These are phyloP conservation scores for Agapornis canus DNA, from an alignment of 2,797 vertebrate species.

Conservation along the genomic window DNA sequence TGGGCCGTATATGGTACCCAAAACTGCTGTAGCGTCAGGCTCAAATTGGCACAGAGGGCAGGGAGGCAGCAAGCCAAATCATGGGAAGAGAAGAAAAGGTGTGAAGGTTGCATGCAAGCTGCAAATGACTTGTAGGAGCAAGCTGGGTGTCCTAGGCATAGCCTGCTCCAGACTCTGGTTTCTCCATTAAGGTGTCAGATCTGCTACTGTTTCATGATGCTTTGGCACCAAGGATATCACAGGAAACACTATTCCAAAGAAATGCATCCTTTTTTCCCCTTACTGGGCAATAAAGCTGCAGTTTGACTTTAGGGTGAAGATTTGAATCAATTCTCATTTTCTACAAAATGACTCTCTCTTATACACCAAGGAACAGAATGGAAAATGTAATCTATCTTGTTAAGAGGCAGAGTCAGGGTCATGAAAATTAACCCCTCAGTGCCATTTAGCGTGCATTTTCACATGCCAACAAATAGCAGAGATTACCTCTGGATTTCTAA, in stretches of 20 bases:
- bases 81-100: neutral
- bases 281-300: conserved; percentile 50
- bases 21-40: neutral
- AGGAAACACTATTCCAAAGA: neutral
- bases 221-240: neutral
- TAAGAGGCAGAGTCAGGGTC: conserved; percentile 54
- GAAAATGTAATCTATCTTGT: conserved; percentile 67
- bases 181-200: neutral
- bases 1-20: rapidly evolving
- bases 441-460: conserved; percentile 18
- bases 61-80: neutral
- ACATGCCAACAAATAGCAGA: neutral
- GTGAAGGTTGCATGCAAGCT: rapidly evolving
- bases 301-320: conserved; percentile 60
- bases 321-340: conserved; percentile 72
- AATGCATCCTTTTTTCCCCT: neutral
- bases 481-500: conserved; percentile 16
- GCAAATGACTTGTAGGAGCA: rapidly evolving
- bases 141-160: neutral
- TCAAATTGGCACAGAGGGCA: neutral
- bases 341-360: conserved; percentile 60
- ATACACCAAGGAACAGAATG: conserved; percentile 50
- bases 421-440: conserved; percentile 57
- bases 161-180: neutral
- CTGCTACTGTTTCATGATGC: neutral